These are phyloP conservation scores for Romanomermis culicivorax DNA, from an alignment of 2,888 invertebrate genomes.

Conservation along the genomic window DNA sequence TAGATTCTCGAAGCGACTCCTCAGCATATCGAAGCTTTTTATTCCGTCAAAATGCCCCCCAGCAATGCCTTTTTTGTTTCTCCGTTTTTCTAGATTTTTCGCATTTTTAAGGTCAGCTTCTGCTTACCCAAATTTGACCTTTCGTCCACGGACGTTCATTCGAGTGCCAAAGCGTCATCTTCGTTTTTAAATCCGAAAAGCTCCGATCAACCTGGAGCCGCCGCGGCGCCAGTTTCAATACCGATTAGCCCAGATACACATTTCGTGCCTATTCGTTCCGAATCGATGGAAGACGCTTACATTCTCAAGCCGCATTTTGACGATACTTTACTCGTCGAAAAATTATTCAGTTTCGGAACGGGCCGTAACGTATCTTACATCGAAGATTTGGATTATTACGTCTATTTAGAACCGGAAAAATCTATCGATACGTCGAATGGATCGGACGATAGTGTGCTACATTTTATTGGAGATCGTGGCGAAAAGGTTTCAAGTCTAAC, in stretches of 20 bases:
- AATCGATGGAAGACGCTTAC: constrained; percentile 6
- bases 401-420: not conserved
- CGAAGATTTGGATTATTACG: not conserved
- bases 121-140: constrained; percentile 1
- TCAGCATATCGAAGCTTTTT: no score
- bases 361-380: not conserved
- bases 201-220: not conserved
- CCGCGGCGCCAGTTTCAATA: not conserved
- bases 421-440: not conserved
- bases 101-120: not conserved
- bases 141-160: not conserved
- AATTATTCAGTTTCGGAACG: not conserved
- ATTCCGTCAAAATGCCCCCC: no score
- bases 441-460: not conserved
- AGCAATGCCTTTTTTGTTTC: no score
- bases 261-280: constrained; percentile 5
- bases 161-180: not conserved
- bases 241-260: constrained; percentile 4
- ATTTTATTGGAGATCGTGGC: no score
- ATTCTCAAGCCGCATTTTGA: constrained; percentile 4
- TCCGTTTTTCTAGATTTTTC: not conserved
- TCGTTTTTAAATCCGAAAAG: not conserved
- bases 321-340: not conserved
- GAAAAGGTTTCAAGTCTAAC: no score
- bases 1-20: no score